Percentiles rank a stretch among this genome's conserved stretches.
These are phyloP conservation scores for Euclidia mi DNA, from an alignment of 2,888 invertebrate genomes.

Conservation along the genomic window DNA sequence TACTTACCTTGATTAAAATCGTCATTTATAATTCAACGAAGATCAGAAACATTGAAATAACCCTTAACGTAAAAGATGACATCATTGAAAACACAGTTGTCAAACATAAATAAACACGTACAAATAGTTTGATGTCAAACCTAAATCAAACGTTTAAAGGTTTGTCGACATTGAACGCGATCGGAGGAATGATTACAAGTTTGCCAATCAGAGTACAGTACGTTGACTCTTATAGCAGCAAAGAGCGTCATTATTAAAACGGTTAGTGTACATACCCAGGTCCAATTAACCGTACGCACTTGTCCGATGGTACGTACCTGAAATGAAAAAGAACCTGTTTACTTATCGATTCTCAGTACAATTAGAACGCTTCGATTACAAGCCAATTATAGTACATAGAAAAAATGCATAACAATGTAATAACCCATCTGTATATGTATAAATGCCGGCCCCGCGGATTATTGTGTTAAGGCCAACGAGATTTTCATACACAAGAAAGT, in stretches of 20 bases:
- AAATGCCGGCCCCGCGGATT: constrained; percentile 28
- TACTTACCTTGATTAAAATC: constrained; percentile 43
- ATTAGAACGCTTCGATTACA: constrained; percentile 62
- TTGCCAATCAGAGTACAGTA: constrained; percentile 53
- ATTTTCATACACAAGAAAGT: constrained; percentile 42
- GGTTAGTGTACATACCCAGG: constrained; percentile 55
- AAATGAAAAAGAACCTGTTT: constrained; percentile 67
- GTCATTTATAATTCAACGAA: constrained; percentile 47
- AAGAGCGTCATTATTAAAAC: constrained; percentile 53
- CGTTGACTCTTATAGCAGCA: constrained; percentile 50
- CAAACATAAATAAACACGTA: constrained; percentile 13
- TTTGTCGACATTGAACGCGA: constrained; percentile 49
- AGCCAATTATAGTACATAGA: constrained; percentile 47
- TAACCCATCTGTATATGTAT: constrained; percentile 49
- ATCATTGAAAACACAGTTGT: constrained; percentile 33
- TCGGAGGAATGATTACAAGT: constrained; percentile 49
- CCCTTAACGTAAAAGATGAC: constrained; percentile 23
- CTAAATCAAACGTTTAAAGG: constrained; percentile 34
- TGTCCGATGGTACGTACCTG: constrained; percentile 67
- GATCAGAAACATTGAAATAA: constrained; percentile 23
- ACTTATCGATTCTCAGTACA: constrained; percentile 65
- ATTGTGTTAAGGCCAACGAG: constrained; percentile 43
- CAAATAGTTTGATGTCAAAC: constrained; percentile 29
- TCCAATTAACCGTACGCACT: constrained; percentile 55
- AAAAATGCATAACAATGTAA: constrained; percentile 49